Evolutionary conservation across 2,888 invertebrate species (phyloP), one percentile per base, ranked within the genome.

Genomic region (Luffia ferchaultella): DNA sequence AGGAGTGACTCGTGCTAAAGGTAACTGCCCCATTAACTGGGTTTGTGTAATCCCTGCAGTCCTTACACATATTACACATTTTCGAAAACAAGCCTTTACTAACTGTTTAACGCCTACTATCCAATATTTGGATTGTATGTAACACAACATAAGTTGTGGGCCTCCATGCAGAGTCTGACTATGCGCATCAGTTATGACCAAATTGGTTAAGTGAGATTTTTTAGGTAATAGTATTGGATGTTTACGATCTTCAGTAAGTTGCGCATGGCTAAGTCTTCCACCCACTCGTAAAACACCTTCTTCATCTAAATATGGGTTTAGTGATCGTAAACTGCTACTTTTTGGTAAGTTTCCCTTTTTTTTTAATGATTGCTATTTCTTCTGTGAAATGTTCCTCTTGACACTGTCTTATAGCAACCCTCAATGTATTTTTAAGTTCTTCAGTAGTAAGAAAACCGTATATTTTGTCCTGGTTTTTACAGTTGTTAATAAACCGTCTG

Each of bases 41-140:
- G 18, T 48, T 18, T 16, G 46, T n/a, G n/a, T n/a, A n/a, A n/a
- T n/a, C n/a, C n/a, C 51, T 16, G 15, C 45, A 2, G 50, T 49
- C 17, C 48, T 46, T 5, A 48, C 54, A 53, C 61, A 62, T 45
- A 53, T 51, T 5, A 58, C 17, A 50, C 60, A 62, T 51, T 56
- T 54, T 19, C 53, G 55, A 5, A 59, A 53, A 12, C 53, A 30
- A 20, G 19, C 7, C 42, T 57, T 57, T 0, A 60, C 60, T 16
- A 53, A 2, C 1, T n/a, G 5, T 46, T 62, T 64, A 5, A 46
- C 56, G 42, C 51, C 48, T 1, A 59, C 5, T 5, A 63, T 59
- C 60, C 61, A 62, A 47, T 57, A 64, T 46, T 54, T 58, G 0
- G 55, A 52, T n/a, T 58, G 47, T 18, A 64, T 45, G 48, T 60